A percentile compares a stretch with the other conserved stretches of the same genome.
phyloP scores from a whole-genome alignment of 2,113 vertebrate species.

The Pluvialis apricaria region DNA sequence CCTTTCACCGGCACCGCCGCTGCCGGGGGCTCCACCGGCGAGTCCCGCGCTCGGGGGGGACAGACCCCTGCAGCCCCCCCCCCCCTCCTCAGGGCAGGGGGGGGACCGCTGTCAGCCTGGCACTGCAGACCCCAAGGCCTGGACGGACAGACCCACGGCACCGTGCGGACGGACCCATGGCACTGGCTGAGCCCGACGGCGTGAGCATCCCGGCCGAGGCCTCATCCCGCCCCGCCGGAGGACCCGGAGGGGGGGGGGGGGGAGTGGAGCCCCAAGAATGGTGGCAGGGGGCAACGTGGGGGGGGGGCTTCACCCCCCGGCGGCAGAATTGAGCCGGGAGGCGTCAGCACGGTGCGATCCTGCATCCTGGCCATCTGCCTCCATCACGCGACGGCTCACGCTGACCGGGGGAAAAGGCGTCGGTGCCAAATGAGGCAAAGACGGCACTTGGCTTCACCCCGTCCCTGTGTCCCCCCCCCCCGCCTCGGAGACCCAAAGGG shows the following conservation, averaged over 20 bases:
- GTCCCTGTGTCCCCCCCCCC: neutral
- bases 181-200: fast-evolving
- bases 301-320: neutral
- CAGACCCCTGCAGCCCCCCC: neutral
- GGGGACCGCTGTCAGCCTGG: neutral
- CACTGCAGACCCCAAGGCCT: fast-evolving
- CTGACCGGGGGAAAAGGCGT: fast-evolving
- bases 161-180: neutral
- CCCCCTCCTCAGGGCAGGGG: too few species aligned
- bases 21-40: neutral
- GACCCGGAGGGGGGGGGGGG: fast-evolving
- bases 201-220: neutral
- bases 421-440: neutral
- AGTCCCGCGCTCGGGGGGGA: neutral
- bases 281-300: fast-evolving
- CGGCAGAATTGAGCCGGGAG: neutral
- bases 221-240: neutral
- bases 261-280: neutral
- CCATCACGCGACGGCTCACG: fast-evolving
- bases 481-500: fast-evolving
- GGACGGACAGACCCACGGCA: neutral
- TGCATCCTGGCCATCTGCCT: fast-evolving
- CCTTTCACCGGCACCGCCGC: neutral
- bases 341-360: fast-evolving
- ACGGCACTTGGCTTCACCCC: neutral